phyloP scores from a whole-genome alignment of 2,888 invertebrate species.

The Leucania comma region DNA sequence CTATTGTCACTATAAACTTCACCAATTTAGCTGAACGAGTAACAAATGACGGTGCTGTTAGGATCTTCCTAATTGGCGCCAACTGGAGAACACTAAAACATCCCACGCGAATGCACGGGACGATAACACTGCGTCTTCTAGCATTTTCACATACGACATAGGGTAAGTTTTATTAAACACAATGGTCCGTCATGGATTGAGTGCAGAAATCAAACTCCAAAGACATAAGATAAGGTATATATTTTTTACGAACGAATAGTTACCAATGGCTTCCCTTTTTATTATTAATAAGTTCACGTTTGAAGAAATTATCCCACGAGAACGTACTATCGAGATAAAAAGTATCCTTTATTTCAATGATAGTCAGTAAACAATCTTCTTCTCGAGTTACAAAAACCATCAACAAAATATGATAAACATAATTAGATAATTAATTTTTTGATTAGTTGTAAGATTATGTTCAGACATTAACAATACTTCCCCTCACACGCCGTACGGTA shows the following conservation, averaged over 20 bases:
- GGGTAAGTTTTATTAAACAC: not conserved
- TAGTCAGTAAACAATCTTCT: too few species aligned
- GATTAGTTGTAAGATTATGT: too few species aligned
- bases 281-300: not conserved
- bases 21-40: constrained; percentile 1
- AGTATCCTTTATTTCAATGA: not conserved
- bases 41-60: constrained; percentile 7
- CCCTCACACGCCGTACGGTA: too few species aligned
- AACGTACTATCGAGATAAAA: not conserved
- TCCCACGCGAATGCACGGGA: constrained; percentile 16
- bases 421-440: too few species aligned
- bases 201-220: too few species aligned
- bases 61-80: constrained; percentile 26
- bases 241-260: too few species aligned
- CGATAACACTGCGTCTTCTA: not conserved
- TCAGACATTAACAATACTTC: too few species aligned
- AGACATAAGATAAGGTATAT: too few species aligned
- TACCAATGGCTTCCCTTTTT: too few species aligned
- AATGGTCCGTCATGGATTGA: too few species aligned
- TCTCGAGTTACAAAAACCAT: too few species aligned
- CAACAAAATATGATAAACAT: too few species aligned
- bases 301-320: not conserved
- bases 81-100: constrained; percentile 3
- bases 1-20: constrained; percentile 19
- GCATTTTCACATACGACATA: not conserved